phyloP scores from a whole-genome alignment of 2,888 invertebrate genomes.

The Enchytraeus crypticus region DNA sequence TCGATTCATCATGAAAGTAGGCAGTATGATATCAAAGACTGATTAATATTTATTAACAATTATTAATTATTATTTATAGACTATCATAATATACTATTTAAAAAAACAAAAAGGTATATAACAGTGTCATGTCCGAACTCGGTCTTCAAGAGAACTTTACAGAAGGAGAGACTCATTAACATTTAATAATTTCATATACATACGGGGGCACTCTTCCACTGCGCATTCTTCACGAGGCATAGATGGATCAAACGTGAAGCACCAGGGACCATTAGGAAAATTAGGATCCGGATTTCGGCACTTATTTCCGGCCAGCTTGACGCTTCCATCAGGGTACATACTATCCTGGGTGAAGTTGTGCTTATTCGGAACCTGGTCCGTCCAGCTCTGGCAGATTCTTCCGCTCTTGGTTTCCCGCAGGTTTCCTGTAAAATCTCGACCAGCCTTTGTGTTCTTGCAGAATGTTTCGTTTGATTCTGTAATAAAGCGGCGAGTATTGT shows the following conservation, averaged over 20 bases:
- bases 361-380: neutral
- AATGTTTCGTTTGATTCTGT: too few relatives aligned
- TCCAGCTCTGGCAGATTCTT: neutral
- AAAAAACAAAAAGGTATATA: too few relatives aligned
- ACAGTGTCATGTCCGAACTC: too few relatives aligned
- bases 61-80: too few relatives aligned
- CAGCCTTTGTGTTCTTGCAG: neutral
- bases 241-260: constrained; percentile 45
- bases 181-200: too few relatives aligned
- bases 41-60: too few relatives aligned
- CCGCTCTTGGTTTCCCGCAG: neutral
- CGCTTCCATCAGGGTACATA: neutral
- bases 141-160: too few relatives aligned
- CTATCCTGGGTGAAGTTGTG: neutral
- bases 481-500: too few relatives aligned
- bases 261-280: constrained; percentile 53
- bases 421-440: neutral
- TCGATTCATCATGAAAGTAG: too few relatives aligned
- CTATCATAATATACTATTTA: too few relatives aligned
- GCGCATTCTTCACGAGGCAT: constrained; percentile 42
- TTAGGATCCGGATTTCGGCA: constrained; percentile 54
- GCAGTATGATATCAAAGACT: too few relatives aligned
- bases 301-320: constrained; percentile 42
- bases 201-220: constrained; percentile 34
- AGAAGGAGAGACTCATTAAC: too few relatives aligned